Base-by-base conservation (phyloP, 2,888 invertebrate genomes). In the Diadegma fenestrale region DNA sequence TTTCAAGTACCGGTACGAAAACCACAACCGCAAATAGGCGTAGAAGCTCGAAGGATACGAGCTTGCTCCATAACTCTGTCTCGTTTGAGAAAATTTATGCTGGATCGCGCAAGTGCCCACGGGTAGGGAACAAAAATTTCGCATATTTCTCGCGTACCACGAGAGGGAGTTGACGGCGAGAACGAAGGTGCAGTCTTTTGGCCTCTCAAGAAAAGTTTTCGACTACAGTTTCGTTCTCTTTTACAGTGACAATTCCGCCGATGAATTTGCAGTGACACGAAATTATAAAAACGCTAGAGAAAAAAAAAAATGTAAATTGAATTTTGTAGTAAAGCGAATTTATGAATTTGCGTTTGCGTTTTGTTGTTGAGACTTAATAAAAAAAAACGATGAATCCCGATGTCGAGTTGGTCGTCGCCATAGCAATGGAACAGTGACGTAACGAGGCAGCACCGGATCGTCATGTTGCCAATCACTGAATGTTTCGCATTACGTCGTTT, bases 31-130 rank as follows among this genome's bases (percentile, higher is more conserved):
- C 72, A 66, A 73, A 22, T 37, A 71, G 76, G 51, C 48, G 77
- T 72, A 33, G 43, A 45, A 51, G 69, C 63, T 63, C 71, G 58
- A 72, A 58, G 45, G 54, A n/a, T 63, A 51, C 33, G 69, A 76
- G 63, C 48, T 51, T 26, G 37, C 76, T n/a, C 51, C 82, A 77
- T 82, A 82, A 82, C 72, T 82, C 82, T 82, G 82, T 82, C 82
- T 82, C 82, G 82, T 82, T 82, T 77, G 66, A 33, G 19, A 8
- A 77, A 82, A 77, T 82, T 82, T 82, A 82, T 77, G 77, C 72
- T 3, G 26, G 71, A 76, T 77, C 71, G 71, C 58, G 68, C 77
- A 64, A 45, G 61, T 41, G 30, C 19, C 61, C 22, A 45, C 8
- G 64, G 54, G 64, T 71, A 51, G 69, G 30, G 71, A 30, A 43